These are phyloP conservation scores for Tenthredo amoena DNA, from an alignment of 2,888 invertebrate genomes.

Conservation along the genomic window DNA sequence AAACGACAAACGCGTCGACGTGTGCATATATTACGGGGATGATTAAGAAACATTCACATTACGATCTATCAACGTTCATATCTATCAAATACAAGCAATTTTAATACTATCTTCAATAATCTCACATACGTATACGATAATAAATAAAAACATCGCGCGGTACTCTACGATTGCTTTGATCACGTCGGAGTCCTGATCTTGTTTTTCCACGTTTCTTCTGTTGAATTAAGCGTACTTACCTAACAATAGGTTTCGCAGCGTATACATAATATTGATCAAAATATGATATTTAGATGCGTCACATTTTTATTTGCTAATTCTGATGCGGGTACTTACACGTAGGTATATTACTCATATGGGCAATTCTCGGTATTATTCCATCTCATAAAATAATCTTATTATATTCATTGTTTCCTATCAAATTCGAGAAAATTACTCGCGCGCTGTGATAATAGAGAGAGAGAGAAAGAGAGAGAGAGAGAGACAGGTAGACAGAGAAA, in stretches of 20 bases:
- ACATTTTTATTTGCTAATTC: not conserved
- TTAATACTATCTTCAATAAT: not conserved
- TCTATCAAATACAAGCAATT: not conserved
- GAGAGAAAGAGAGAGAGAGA: not conserved
- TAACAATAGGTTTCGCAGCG: not conserved
- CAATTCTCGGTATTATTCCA: not conserved
- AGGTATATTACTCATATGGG: not conserved
- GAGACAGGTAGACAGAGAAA: not conserved
- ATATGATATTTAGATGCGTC: not conserved
- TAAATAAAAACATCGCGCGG: slow-evolving; percentile 13
- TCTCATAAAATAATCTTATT: not conserved
- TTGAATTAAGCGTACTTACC: not conserved
- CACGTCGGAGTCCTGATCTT: slow-evolving; percentile 3
- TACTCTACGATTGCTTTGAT: not conserved
- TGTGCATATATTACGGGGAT: not conserved
- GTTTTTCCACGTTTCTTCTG: slow-evolving; percentile 4
- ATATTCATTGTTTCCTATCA: not conserved
- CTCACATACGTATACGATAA: not conserved
- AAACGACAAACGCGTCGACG: not conserved
- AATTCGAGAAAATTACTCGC: not conserved
- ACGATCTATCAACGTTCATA: not conserved
- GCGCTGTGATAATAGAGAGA: not conserved
- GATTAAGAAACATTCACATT: not conserved
- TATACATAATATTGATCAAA: not conserved
- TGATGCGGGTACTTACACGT: not conserved